These are phyloP conservation scores for Tangara arthus DNA, from an alignment of 2,797 vertebrate genomes.

Conservation along the genomic window DNA sequence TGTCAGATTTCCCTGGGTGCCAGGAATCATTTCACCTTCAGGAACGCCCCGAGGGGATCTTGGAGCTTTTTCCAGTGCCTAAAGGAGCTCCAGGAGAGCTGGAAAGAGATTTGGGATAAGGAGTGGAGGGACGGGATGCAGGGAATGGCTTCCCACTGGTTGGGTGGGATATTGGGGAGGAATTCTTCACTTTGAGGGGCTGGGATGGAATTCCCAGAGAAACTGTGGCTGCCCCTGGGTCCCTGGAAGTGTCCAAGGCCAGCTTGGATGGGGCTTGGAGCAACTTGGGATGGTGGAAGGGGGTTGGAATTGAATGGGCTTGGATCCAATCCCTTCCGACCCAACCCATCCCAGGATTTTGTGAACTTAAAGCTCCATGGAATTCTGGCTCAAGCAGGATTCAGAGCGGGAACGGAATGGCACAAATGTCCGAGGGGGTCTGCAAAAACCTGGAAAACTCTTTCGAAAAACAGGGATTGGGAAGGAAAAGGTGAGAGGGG, in stretches of 20 bases:
- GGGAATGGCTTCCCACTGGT: not conserved
- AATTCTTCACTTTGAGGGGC: not conserved
- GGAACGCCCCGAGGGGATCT: not conserved
- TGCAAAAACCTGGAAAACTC: not conserved
- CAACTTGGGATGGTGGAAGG: accelerated
- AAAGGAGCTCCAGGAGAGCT: not conserved
- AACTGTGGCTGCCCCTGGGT: accelerated
- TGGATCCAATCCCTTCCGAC: not conserved
- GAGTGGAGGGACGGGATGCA: not conserved
- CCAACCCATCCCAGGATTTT: not conserved
- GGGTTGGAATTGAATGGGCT: not conserved
- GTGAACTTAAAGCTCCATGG: not conserved
- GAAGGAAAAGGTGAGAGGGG: not conserved
- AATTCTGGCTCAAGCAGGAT: not conserved
- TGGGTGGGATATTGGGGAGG: not conserved
- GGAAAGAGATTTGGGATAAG: not conserved
- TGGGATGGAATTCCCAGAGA: not conserved
- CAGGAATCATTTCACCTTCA: not conserved
- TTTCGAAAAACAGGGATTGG: not conserved
- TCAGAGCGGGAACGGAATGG: accelerated
- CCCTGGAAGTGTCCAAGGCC: not conserved
- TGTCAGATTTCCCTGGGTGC: not conserved
- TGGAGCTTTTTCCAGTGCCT: not conserved
- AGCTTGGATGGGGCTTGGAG: accelerated
- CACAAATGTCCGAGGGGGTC: no score